Base-by-base conservation (phyloP, 2,888 invertebrate species). In the Drosophila anceps region DNA sequence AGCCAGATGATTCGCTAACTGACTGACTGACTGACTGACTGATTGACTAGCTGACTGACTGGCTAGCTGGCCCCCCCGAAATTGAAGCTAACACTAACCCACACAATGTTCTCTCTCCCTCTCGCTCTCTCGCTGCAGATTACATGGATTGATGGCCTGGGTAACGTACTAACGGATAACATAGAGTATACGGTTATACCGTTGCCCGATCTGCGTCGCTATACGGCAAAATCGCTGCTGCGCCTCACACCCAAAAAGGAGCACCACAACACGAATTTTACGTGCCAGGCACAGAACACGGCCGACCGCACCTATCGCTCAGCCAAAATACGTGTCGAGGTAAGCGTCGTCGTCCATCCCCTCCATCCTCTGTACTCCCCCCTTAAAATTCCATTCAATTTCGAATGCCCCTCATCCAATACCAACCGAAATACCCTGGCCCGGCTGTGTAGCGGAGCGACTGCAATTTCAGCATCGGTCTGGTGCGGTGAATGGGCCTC, bases 281-380 rank as follows among this genome's bases (percentile, higher is more conserved):
- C 97, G 20, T 98, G 98, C 92, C 97, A 97, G 94, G 98, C 97
- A 62, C 97, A 97, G 93, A 98, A 98, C 92, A 96, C 97, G 24
- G 98, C 98, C 8, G 97, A 98, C 92, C 95, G 97, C 83, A 96
- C 96, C 10, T 97, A 97, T 91, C 95, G 96, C 92, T 95, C 96
- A 69, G 96, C 96, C 20, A 95, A 95, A 92, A 95, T 98, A 64
- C 96, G 95, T 87, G 93, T 98, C 60, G 96, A 98, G 95, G 97
- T 96, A 91, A 94, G 94, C 67, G n/a, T 13, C 15, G 50, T n/a
- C 44, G 15, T 4, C 35, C 39, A 8, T 24, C 10, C 5, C 7
- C 33, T 35, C 10, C 12, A 13, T 6, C 37, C 29, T 10, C 8
- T 10, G 24, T 37, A n/a, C 15, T n/a, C 8, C 10, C 35, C 27